phyloP scores from a whole-genome alignment of 2,113 vertebrate genomes.

The Sceloporus undulatus region DNA sequence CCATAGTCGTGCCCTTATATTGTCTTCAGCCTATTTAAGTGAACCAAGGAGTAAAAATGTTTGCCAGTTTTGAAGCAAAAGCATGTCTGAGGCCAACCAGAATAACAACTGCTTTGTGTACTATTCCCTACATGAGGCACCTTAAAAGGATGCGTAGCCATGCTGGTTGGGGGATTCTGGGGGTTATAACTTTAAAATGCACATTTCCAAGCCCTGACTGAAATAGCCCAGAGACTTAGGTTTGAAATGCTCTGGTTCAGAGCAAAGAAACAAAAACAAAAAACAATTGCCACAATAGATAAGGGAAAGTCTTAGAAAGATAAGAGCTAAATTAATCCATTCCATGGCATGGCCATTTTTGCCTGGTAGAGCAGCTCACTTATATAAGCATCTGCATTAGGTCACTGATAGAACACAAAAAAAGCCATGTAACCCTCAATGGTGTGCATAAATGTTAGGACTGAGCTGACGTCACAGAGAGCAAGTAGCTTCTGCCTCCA shows the following conservation, averaged over 20 bases:
- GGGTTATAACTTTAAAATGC: not conserved
- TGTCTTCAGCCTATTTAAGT: not conserved
- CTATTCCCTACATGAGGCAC: not conserved
- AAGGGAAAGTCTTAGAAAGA: not conserved
- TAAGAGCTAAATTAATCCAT: not conserved
- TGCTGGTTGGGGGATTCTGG: not conserved
- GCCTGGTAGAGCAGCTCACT: not conserved
- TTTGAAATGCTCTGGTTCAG: not conserved
- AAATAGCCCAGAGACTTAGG: not conserved
- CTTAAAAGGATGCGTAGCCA: not conserved
- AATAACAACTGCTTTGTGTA: not conserved
- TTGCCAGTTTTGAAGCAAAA: too few relatives aligned
- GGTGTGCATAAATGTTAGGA: not conserved
- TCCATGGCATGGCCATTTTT: not conserved
- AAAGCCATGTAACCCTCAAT: not conserved
- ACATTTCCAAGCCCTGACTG: not conserved
- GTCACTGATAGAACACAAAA: not conserved
- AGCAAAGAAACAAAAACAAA: not conserved
- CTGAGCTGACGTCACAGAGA: not conserved
- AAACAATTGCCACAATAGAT: not conserved
- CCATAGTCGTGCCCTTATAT: too few relatives aligned
- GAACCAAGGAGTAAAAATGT: not conserved
- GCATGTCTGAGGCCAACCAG: not conserved
- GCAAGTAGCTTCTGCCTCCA: not conserved
- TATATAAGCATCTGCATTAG: not conserved